A percentile compares a stretch with the other conserved stretches of the same genome.
These are phyloP conservation scores for Drosophila parthenogenetica DNA, from an alignment of 2,888 invertebrate species.

Conservation along the genomic window DNA sequence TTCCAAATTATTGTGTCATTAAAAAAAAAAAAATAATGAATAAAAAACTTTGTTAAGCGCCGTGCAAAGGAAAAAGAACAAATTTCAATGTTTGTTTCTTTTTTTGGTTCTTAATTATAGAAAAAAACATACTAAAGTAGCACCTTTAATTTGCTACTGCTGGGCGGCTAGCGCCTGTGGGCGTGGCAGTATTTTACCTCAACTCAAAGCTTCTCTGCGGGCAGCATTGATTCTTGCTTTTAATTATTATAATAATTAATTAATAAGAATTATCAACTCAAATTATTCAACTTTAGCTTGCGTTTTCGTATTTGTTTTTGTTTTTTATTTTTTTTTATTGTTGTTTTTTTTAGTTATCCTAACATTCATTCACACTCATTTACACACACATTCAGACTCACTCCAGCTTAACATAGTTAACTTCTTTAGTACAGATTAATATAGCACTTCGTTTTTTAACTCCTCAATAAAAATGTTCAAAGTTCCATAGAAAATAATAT, in stretches of 20 bases:
- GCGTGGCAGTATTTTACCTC: conserved; percentile 66
- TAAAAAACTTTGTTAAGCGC: conserved; percentile 8
- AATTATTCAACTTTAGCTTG: conserved; percentile 6
- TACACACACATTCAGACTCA: conserved; percentile 9
- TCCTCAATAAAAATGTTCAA: conserved; percentile 39
- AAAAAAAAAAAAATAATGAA: conserved; percentile 23
- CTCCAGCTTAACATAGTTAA: conserved; percentile 49
- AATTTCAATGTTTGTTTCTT: conserved; percentile 11
- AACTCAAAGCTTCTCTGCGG: conserved; percentile 49
- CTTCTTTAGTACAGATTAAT: conserved; percentile 72
- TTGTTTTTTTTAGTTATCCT: conserved; percentile 33
- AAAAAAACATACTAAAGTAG: conserved; percentile 46
- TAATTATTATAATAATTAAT: conserved; percentile 35
- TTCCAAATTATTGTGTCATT: conserved; percentile 14
- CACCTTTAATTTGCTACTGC: conserved; percentile 50
- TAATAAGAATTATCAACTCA: conserved; percentile 11
- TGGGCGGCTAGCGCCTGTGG: conserved; percentile 46
- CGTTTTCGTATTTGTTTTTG: conserved; percentile 10
- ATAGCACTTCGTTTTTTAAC: conserved; percentile 65
- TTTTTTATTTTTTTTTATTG: neutral
- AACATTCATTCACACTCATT: conserved; percentile 10
- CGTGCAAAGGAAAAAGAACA: conserved; percentile 2
- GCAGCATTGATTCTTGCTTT: conserved; percentile 45
- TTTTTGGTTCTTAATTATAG: conserved; percentile 13
- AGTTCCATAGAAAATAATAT: conserved; percentile 42